phyloP scores from a whole-genome alignment of 1,140 invertebrate species.

The Leguminivora glycinivorella region DNA sequence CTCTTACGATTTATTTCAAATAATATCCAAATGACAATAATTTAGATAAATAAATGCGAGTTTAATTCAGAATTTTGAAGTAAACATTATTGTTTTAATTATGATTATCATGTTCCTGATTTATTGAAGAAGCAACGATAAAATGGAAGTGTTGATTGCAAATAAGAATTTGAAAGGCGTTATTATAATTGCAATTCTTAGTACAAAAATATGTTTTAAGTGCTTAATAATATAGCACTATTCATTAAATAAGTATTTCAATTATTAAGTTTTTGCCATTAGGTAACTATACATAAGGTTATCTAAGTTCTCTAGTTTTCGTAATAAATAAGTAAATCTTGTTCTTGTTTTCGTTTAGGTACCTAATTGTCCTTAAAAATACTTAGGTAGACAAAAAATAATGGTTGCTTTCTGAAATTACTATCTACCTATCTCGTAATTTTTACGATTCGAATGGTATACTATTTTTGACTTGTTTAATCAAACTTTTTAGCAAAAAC shows the following conservation, averaged over 20 bases:
- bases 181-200: neutral
- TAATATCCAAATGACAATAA: neutral
- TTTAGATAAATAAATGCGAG: neutral
- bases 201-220: neutral
- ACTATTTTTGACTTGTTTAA: neutral
- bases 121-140: neutral
- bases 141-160: neutral
- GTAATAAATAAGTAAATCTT: no score
- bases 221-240: neutral
- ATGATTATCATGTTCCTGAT: neutral
- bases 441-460: neutral
- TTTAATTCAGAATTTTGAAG: neutral
- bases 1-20: neutral
- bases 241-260: neutral
- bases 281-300: no score
- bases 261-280: no score
- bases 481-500: conserved; percentile 7
- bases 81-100: neutral
- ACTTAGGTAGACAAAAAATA: no score
- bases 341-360: no score
- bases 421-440: neutral
- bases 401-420: neutral
- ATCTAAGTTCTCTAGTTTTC: no score
- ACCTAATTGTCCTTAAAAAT: no score
- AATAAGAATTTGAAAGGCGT: neutral